Conservation (phyloP, 2,888 invertebrate species). For the Tetranychus piercei region DNA sequence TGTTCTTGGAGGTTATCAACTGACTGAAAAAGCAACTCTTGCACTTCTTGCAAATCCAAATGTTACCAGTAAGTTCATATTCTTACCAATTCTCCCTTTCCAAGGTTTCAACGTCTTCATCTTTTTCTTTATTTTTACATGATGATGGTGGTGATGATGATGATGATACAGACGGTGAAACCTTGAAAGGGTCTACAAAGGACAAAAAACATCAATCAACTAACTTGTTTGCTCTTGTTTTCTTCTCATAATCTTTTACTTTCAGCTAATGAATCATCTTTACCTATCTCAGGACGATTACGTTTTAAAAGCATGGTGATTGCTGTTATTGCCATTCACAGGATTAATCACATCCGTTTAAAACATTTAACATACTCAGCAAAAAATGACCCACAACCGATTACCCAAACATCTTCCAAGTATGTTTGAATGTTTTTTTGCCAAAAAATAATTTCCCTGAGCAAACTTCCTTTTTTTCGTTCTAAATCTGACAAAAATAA, state of each 20-base stretch:
- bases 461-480: neutral
- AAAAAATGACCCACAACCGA: neutral
- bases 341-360: conserved; percentile 14
- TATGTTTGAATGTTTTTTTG: neutral
- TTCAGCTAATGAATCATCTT: neutral
- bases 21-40: conserved; percentile 37
- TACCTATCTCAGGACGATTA: neutral
- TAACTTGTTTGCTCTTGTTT: neutral
- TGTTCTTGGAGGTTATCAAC: conserved; percentile 44
- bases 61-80: conserved; percentile 23
- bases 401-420: neutral
- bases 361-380: neutral
- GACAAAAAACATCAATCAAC: neutral
- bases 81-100: neutral
- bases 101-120: neutral
- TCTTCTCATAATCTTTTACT: neutral
- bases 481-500: neutral
- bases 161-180: neutral
- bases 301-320: conserved; percentile 17
- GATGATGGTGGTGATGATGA: neutral
- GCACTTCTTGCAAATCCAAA: conserved; percentile 35
- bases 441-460: neutral
- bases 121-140: neutral
- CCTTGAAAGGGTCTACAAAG: neutral
- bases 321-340: conserved; percentile 17